Evolutionary conservation across 1,140 invertebrate genomes (phyloP), one percentile per base, ranked within the genome.

Genomic region (Hyphantria cunea): DNA sequence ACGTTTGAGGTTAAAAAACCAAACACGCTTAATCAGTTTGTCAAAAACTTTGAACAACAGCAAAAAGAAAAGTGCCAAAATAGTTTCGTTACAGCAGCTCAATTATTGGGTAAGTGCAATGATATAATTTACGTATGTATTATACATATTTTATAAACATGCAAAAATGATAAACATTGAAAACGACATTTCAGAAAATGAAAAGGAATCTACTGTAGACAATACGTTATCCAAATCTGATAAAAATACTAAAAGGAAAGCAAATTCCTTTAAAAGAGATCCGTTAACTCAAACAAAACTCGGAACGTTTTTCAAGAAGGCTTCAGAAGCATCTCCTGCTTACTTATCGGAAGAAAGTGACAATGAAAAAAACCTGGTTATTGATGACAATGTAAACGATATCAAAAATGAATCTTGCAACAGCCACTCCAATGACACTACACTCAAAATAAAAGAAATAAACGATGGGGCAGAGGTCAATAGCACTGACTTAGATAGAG

Each of bases 181-280:
- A 25, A 25, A 25, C 17, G 17, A 3, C 17, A 25, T 25, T 25
- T 25, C 17, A 25, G 17, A 25, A 25, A 25, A 25, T 25, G 17
- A 25, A 25, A 25, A 3, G 17, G 17, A 25, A 25, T 5, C 17
- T 25, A 25, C 17, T 25, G 17, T 25, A 25, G 64, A 47, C 50
- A 42, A 70, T 64, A 56, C 47, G 53, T 66, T 86, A 33, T 88
- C 82, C 8, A 89, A 89, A 74, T 76, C 82, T 15, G 86, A 90
- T 51, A 89, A 80, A 72, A 77, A 84, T 59, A 74, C 73, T 3
- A 86, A 85, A 80, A 66, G 88, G 64, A 90, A 86, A 76, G 82
- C 78, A 9, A 86, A 84, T 63, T 86, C 83, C 31, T 90, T 89
- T 65, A 88, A 82, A 77, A 80, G 71, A 61, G 88, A 90, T 61